Conservation (phyloP, 2,113 vertebrate genomes). For the Petrocephalus zakoni region DNA sequence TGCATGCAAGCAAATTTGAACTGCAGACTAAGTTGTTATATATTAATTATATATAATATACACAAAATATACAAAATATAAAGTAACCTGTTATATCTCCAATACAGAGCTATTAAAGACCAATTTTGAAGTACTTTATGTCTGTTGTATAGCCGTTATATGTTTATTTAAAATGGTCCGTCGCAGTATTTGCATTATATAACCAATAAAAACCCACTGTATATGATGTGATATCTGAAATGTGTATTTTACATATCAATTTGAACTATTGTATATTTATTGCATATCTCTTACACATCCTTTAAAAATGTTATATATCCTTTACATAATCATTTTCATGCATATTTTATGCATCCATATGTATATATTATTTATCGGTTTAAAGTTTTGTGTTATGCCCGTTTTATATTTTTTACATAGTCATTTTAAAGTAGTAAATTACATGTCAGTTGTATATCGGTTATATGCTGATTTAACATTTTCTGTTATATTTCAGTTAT, state of each 20-base stretch:
- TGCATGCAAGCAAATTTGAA: neutral
- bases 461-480: neutral
- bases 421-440: neutral
- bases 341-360: neutral
- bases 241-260: neutral
- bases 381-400: neutral
- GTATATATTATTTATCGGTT: neutral
- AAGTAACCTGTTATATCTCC: neutral
- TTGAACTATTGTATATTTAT: neutral
- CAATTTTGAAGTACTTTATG: neutral
- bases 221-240: neutral
- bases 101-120: neutral
- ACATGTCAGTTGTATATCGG: neutral
- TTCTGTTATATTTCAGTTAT: neutral
- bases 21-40: neutral
- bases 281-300: neutral
- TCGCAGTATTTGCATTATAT: neutral
- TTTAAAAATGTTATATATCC: neutral
- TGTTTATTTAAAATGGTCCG: neutral
- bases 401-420: neutral
- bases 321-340: neutral
- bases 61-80: neutral
- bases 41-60: neutral
- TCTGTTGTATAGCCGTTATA: neutral
- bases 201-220: neutral